phyloP scores from a whole-genome alignment of 2,113 vertebrate genomes.

The Dryoscopus gambensis region DNA sequence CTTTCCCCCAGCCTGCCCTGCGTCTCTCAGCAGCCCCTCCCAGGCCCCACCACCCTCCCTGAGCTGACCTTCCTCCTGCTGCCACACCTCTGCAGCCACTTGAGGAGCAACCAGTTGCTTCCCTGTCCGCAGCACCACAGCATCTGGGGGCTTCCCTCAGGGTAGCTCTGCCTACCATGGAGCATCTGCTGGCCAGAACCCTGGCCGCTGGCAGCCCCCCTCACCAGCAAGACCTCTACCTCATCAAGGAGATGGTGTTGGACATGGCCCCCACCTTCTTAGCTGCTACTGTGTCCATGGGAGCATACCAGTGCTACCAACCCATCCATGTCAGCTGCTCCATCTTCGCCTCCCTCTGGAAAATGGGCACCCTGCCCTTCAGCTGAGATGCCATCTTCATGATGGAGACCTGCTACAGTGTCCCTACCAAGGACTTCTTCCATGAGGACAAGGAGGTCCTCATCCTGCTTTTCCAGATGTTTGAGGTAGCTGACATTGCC shows the following conservation, averaged over 20 bases:
- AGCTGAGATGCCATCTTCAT: constrained; percentile 63
- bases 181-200: background rate
- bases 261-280: constrained; percentile 10
- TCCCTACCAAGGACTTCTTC: constrained; percentile 32
- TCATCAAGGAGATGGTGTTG: background rate
- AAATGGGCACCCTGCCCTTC: background rate
- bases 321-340: constrained; percentile 46
- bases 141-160: background rate
- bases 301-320: background rate
- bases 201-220: accelerated
- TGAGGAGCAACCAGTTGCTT: accelerated
- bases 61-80: background rate
- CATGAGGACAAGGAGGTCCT: constrained; percentile 63
- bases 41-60: too few relatives aligned
- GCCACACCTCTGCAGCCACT: background rate
- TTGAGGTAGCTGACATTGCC: background rate
- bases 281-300: constrained; percentile 47
- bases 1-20: background rate
- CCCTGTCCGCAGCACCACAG: accelerated
- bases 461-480: constrained; percentile 59
- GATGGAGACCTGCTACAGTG: constrained; percentile 56
- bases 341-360: background rate
- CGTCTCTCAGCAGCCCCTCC: background rate
- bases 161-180: background rate
- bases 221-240: background rate